Conservation (phyloP, 2,888 invertebrate genomes). For the Lasioglossum leucozonium region DNA sequence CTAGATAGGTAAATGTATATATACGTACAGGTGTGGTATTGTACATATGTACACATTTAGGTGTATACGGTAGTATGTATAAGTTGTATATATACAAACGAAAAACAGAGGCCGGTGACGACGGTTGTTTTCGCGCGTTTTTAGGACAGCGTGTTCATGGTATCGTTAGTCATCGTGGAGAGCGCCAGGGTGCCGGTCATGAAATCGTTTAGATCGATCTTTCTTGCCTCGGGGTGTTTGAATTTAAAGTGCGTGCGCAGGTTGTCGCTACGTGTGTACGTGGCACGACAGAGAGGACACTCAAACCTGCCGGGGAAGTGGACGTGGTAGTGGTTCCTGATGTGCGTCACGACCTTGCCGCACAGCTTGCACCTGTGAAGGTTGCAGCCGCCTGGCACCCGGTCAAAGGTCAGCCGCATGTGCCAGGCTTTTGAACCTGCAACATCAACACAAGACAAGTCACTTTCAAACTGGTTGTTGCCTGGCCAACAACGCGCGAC, state of each 20-base stretch:
- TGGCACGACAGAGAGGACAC: constrained; percentile 95
- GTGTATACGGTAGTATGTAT: constrained; percentile 48
- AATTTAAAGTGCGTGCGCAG: constrained; percentile 96
- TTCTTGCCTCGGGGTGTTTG: constrained; percentile 96
- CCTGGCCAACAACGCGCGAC: constrained; percentile 77
- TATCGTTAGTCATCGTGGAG: constrained; percentile 85
- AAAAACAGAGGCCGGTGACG: constrained; percentile 49
- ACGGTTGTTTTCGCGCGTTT: constrained; percentile 67
- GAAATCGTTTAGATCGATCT: constrained; percentile 89
- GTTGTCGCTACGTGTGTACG: constrained; percentile 96
- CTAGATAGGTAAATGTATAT: not conserved
- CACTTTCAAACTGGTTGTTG: constrained; percentile 82
- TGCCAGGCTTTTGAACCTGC: constrained; percentile 98
- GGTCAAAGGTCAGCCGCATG: constrained; percentile 97
- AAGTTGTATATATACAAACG: constrained; percentile 51
- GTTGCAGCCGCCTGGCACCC: constrained; percentile 96
- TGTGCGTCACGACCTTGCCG: constrained; percentile 97
- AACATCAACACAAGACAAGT: constrained; percentile 88
- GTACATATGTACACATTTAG: not conserved
- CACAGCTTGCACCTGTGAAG: constrained; percentile 97
- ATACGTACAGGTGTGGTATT: not conserved
- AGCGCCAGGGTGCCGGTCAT: constrained; percentile 87
- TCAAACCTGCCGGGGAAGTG: constrained; percentile 97
- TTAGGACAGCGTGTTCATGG: constrained; percentile 87
- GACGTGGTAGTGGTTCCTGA: constrained; percentile 97